Conservation (phyloP, 23 tunicate genomes). For the Halocynthia roretzi region DNA sequence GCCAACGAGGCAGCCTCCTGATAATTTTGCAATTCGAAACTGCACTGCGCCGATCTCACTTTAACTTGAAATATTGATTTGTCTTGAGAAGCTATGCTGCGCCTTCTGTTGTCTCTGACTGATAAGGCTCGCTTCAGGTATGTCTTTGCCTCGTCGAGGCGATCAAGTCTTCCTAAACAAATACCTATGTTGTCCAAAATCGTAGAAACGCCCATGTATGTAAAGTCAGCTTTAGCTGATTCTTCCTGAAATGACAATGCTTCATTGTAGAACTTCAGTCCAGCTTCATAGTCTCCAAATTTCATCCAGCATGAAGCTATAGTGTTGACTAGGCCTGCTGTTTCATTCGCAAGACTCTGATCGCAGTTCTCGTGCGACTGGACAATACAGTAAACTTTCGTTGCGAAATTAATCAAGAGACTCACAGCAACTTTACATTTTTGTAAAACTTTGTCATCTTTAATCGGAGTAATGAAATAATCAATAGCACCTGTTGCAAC, state of each 20-base stretch:
- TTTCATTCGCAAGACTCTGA: conserved; percentile 1
- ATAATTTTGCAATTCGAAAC: conserved; percentile 13
- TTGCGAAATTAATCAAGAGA: no score
- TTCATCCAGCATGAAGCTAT: conserved; percentile 25
- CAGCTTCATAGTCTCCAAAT: conserved; percentile 15
- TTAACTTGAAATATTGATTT: conserved; percentile 6
- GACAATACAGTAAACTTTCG: no score
- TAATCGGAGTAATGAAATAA: background rate
- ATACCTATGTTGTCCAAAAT: conserved; percentile 16
- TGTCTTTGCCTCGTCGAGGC: conserved; percentile 17
- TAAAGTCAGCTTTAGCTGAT: background rate
- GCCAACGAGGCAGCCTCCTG: conserved; percentile 12
- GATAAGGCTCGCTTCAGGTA: conserved; percentile 1
- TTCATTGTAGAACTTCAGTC: conserved; percentile 9
- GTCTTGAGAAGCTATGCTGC: conserved; percentile 12
- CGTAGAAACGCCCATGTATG: background rate
- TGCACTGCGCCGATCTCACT: conserved; percentile 22
- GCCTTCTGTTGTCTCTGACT: conserved; percentile 11
- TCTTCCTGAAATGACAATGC: conserved; percentile 16
- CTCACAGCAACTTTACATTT: no score
- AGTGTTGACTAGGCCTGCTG: background rate
- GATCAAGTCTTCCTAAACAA: conserved; percentile 18
- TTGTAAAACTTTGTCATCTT: no score
- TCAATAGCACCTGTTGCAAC: conserved; percentile 5
- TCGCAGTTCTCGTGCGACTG: no score